Evolutionary conservation across 2,888 invertebrate genomes (phyloP), one percentile per base, ranked within the genome.

Genomic region (Arge pagana): DNA sequence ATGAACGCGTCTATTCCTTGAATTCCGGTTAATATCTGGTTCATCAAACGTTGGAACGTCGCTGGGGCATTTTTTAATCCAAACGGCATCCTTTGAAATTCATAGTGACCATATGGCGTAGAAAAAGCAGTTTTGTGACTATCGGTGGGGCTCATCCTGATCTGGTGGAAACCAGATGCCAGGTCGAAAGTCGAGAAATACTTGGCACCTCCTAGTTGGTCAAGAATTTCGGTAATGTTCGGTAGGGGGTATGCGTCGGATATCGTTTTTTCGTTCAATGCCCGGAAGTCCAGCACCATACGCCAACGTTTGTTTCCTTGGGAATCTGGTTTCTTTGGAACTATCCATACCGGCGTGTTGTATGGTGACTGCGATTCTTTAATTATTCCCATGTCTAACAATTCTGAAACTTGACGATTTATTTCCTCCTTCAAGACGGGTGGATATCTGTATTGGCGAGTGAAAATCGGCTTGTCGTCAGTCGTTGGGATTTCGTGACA

Each of bases 81-180:
- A 58, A 70, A 67, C 0, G 61, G 57, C 61, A 64, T 58, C 3
- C 55, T 7, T 5, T 11, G 41, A 18, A 40, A 65, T 30, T 61
- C 50, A 16, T 49, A 63, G 37, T 62, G 60, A 2, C 56, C 56
- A 6, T 30, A 15, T 7, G 40, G 35, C 1, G 52, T 52, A 1
- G 50, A 42, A 18, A 59, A 61, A 15, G 54, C 58, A 2, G 60
- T 61, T 40, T 60, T 57, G 2, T 11, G 8, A 3, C 13, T 37
- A 23, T 55, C n/a, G 31, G 59, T 40, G 3, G 56, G 50, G 35
- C 62, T 24, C 57, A 74, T 62, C 43, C 52, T 16, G 10, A 76
- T 70, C 59, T 76, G 74, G 52, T 77, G 74, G 56, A 68, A 77
- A 0, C 74, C 75, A 3, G 63, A 63, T 2, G 72, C 67, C n/a